Conservation (phyloP, 2,888 invertebrate genomes). For the Pollenia amentaria region DNA sequence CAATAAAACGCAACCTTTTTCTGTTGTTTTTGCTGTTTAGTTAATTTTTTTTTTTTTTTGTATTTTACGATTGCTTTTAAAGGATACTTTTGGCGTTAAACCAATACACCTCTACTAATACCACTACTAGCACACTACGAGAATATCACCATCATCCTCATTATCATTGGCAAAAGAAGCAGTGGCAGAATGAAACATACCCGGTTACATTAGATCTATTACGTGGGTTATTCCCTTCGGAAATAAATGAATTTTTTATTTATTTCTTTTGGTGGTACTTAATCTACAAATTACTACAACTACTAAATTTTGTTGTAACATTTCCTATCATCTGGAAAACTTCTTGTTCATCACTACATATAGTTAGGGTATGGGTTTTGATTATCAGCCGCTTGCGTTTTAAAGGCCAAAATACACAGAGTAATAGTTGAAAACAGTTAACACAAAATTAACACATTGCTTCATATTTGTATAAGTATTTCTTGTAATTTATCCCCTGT, state of each 20-base stretch:
- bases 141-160: slow-evolving; percentile 44
- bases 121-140: neutral
- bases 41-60: neutral
- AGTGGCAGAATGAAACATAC: slow-evolving; percentile 30
- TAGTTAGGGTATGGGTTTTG: neutral
- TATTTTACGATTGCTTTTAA: neutral
- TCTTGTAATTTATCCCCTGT: neutral
- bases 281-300: slow-evolving; percentile 69
- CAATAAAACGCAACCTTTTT: slow-evolving; percentile 39
- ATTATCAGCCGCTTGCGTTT: slow-evolving; percentile 1
- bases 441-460: slow-evolving; percentile 41
- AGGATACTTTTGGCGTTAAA: slow-evolving; percentile 24
- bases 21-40: neutral
- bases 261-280: slow-evolving; percentile 58
- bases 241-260: slow-evolving; percentile 69
- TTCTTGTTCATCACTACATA: neutral
- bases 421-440: slow-evolving; percentile 25
- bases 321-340: slow-evolving; percentile 3
- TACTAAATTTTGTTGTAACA: slow-evolving; percentile 26
- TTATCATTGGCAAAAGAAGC: neutral
- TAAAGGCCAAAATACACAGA: slow-evolving; percentile 13
- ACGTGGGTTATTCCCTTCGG: slow-evolving; percentile 57
- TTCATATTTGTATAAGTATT: slow-evolving; percentile 17
- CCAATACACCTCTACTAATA: slow-evolving; percentile 7
- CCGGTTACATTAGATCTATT: slow-evolving; percentile 66